Evolutionary conservation across 2,888 invertebrate genomes (phyloP).

Genomic region (Reticulitermes lucifugus): DNA sequence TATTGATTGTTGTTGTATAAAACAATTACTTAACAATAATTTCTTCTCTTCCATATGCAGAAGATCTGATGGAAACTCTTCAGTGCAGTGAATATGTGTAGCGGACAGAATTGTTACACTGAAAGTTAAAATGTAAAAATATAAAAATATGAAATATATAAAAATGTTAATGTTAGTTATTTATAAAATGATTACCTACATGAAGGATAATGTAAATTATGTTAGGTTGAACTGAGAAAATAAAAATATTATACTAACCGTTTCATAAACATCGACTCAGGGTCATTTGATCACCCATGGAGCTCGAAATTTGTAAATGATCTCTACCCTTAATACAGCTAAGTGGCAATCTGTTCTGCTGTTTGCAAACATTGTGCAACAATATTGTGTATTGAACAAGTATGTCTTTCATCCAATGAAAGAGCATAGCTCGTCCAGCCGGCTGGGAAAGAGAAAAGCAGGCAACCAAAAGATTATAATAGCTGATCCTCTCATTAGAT

Average conservation of each 20-base stretch:
- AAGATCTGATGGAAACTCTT: too few species aligned
- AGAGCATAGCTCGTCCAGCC: not conserved
- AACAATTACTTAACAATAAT: too few species aligned
- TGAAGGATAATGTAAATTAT: too few species aligned
- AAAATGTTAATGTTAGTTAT: too few species aligned
- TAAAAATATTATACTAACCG: not conserved
- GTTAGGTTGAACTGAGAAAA: too few species aligned
- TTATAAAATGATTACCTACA: too few species aligned
- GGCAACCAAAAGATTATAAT: slow-evolving; percentile 16
- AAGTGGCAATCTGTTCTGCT: slow-evolving; percentile 13
- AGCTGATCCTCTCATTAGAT: slow-evolving; percentile 30
- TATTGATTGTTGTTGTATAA: too few species aligned
- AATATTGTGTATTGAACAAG: slow-evolving; percentile 38
- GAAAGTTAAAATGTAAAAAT: too few species aligned
- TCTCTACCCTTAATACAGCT: not conserved
- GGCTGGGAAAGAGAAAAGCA: not conserved
- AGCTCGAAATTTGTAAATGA: not conserved
- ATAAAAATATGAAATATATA: too few species aligned
- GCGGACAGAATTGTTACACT: too few species aligned
- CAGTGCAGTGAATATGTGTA: too few species aligned
- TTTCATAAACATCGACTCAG: not conserved
- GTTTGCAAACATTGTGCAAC: slow-evolving; percentile 31
- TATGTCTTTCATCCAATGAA: not conserved
- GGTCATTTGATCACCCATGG: not conserved
- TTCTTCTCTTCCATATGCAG: too few species aligned